Conservation (phyloP, 92 coral and sea anemone species). For the Porites divaricata region DNA sequence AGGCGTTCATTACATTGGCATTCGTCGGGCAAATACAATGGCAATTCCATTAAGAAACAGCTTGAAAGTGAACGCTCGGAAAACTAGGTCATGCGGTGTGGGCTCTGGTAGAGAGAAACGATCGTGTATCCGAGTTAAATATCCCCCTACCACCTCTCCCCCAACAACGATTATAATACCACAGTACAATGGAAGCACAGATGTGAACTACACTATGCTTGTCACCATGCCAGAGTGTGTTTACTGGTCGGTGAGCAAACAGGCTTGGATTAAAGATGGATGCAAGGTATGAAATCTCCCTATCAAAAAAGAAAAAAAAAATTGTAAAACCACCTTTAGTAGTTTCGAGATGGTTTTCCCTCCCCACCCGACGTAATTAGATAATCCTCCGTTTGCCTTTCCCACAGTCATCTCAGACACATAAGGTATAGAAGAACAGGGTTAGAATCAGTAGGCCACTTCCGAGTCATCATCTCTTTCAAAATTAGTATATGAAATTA, state of each 20-base stretch:
- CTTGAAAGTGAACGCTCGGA: constrained; percentile 28
- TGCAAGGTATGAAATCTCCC: constrained; percentile 61
- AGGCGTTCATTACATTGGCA: constrained; percentile 74
- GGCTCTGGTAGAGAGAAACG: constrained; percentile 61
- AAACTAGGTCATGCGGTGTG: constrained; percentile 55
- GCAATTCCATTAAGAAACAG: neutral
- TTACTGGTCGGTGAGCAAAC: constrained; percentile 67
- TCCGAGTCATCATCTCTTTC: too few species aligned
- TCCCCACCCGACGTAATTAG: too few species aligned
- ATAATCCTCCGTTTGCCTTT: too few species aligned
- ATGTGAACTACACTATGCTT: constrained; percentile 73
- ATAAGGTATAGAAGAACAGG: too few species aligned
- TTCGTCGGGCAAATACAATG: constrained; percentile 40
- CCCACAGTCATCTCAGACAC: too few species aligned
- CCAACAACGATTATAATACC: constrained; percentile 68
- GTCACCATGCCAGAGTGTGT: constrained; percentile 66
- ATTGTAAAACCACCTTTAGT: too few species aligned
- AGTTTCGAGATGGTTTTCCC: too few species aligned
- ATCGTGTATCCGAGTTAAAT: constrained; percentile 72
- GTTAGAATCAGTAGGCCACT: too few species aligned
- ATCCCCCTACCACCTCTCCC: constrained; percentile 81
- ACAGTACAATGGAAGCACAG: constrained; percentile 54
- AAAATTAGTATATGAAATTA: too few species aligned
- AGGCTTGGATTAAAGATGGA: constrained; percentile 77
- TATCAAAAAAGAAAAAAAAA: too few species aligned